Evolutionary conservation across 2,797 vertebrate genomes (phyloP).

Genomic region (Chelidonichthys spinosus): DNA sequence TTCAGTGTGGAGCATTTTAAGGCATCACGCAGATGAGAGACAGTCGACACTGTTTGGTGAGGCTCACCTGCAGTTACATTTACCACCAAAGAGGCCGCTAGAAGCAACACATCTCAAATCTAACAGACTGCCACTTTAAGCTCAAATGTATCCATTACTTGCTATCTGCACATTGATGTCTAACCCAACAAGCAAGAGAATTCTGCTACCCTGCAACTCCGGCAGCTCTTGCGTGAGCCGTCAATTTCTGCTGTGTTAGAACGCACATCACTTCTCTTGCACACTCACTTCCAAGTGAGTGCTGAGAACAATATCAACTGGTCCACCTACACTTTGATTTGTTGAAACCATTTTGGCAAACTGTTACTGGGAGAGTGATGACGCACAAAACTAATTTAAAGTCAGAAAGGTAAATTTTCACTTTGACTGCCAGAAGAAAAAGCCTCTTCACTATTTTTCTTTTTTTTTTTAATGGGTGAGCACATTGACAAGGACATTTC

Average conservation of each 20-base stretch:
- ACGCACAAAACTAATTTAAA: slow-evolving; percentile 2
- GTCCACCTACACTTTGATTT: slow-evolving; percentile 24
- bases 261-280: slow-evolving; percentile 59
- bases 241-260: slow-evolving; percentile 46
- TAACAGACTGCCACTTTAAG: not conserved
- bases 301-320: slow-evolving; percentile 42
- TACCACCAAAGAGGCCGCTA: no score
- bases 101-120: no score
- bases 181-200: slow-evolving; percentile 34
- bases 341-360: slow-evolving; percentile 33
- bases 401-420: not conserved
- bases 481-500: not conserved
- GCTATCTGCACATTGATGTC: slow-evolving; percentile 38
- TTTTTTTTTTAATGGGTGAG: not conserved
- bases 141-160: slow-evolving; percentile 56
- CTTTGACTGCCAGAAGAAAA: not conserved
- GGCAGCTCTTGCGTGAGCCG: slow-evolving; percentile 25
- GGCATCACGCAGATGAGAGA: no score
- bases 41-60: no score
- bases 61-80: no score
- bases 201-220: slow-evolving; percentile 33
- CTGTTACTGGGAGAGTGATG: slow-evolving; percentile 9
- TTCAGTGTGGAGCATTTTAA: no score
- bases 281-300: slow-evolving; percentile 52
- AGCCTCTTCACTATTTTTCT: not conserved